A percentile compares a stretch with the other conserved stretches of the same genome.
Evolutionary conservation across 2,888 invertebrate species (phyloP).

Genomic region (Tanypteryx hageni): DNA sequence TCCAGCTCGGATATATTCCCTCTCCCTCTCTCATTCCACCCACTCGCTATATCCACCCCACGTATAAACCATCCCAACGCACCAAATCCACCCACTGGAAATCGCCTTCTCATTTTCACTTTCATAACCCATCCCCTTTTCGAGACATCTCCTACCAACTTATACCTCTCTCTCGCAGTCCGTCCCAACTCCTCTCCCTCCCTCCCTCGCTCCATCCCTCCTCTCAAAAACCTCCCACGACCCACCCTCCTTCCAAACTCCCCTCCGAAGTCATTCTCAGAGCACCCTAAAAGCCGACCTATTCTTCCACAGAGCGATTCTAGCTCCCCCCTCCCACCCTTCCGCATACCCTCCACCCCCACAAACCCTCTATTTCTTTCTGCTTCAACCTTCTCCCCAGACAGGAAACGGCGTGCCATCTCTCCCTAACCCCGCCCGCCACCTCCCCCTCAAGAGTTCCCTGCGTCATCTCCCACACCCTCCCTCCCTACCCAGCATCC

Average conservation of each 20-base stretch:
- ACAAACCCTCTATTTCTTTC: not conserved
- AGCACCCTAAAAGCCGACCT: too few relatives aligned
- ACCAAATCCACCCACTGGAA: too few relatives aligned
- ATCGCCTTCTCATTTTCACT: not conserved
- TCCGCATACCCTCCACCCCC: not conserved
- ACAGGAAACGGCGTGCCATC: slow-evolving; percentile 21
- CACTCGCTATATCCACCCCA: not conserved
- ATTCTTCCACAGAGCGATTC: too few relatives aligned
- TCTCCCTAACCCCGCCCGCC: not conserved
- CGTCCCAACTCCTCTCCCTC: too few relatives aligned
- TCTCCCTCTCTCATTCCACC: not conserved
- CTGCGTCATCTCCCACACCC: too few relatives aligned
- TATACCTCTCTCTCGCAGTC: not conserved
- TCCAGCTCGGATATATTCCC: not conserved
- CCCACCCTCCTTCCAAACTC: too few relatives aligned
- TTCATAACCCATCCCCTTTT: not conserved
- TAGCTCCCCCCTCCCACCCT: not conserved
- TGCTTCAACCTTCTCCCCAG: not conserved
- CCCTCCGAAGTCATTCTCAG: too few relatives aligned
- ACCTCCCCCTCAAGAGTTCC: too few relatives aligned
- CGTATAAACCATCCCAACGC: not conserved
- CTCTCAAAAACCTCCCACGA: too few relatives aligned
- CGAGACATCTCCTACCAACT: not conserved
- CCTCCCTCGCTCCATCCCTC: too few relatives aligned
- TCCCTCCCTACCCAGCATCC: not conserved